Evolutionary conservation across 2,113 vertebrate genomes (phyloP), one percentile per base, ranked within the genome.

Genomic region (Sebastes fasciatus): DNA sequence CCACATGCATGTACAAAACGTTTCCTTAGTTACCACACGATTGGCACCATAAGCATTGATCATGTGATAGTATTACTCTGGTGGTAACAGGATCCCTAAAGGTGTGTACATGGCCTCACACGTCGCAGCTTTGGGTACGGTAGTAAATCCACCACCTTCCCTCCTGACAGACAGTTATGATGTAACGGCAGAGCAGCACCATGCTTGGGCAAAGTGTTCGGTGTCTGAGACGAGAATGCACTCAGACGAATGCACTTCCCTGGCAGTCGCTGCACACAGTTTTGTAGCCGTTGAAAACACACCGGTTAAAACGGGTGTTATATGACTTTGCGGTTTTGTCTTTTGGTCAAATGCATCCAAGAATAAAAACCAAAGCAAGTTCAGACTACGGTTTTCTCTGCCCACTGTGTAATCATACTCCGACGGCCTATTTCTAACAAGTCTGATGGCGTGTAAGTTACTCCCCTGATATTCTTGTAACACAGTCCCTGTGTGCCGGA

Each of bases 171-270:
- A 58, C 42, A 19, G 62, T 19, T n/a, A 54, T 1, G 52, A 75
- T 52, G 64, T 76, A 21, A 80, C 52, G 26, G 64, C 54, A 78
- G 52, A 76, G 17, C 51, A 40, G 57, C 73, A 76, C 88, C 82
- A 89, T 92, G 23, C 80, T 84, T 86, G 89, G 89, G 45, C 80
- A 88, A 73, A 87, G 81, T 48, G 80, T 60, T n/a, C 34, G 8
- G 67, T 14, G 67, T 66, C 80, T 66, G 49, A 82, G 73, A 77
- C n/a, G 42, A 81, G 72, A 67, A 58, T 62, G 62, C 58, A 52
- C 43, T 74, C 48, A 55, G 12, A 52, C n/a, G n/a, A n/a, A n/a
- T n/a, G 43, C 60, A 34, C n/a, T 42, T 54, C 48, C 1, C n/a
- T 21, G 26, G 6, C 43, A 14, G 14, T 16, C 26, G 48, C 34